These are phyloP conservation scores for Hemicordylus capensis DNA, from an alignment of 2,113 vertebrate species.

Conservation along the genomic window DNA sequence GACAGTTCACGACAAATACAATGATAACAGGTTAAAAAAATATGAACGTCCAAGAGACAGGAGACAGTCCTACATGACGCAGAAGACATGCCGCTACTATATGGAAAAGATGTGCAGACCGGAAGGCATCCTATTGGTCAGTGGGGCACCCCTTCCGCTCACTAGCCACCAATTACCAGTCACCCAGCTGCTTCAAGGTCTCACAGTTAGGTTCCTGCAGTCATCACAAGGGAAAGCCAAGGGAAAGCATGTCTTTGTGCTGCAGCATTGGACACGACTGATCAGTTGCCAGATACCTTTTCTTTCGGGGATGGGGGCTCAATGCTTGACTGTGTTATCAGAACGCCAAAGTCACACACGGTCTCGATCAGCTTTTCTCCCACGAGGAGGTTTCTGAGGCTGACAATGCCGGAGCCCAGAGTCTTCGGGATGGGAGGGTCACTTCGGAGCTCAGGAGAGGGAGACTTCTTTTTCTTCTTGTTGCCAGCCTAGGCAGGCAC, in stretches of 20 bases:
- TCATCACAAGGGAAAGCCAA: too few relatives aligned
- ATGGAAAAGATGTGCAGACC: too few relatives aligned
- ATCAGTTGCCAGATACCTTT: slow-evolving; percentile 29
- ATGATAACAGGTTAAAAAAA: too few relatives aligned
- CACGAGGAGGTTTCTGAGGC: slow-evolving; percentile 69
- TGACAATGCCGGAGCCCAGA: slow-evolving; percentile 66
- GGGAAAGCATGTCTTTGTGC: background rate
- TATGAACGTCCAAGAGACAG: too few relatives aligned
- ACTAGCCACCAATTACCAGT: background rate
- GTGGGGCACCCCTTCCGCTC: background rate
- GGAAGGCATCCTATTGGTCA: background rate
- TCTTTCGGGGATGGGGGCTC: slow-evolving; percentile 9
- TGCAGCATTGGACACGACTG: fast-evolving
- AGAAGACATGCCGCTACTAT: too few relatives aligned
- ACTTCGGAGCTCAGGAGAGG: slow-evolving; percentile 60
- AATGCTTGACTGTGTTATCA: background rate
- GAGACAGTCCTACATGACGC: too few relatives aligned
- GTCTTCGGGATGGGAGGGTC: slow-evolving; percentile 71
- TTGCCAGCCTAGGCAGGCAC: slow-evolving; percentile 42
- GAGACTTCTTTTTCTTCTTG: slow-evolving; percentile 65
- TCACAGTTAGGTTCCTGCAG: background rate
- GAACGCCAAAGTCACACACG: slow-evolving; percentile 74
- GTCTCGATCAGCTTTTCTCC: slow-evolving; percentile 54
- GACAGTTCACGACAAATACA: too few relatives aligned
- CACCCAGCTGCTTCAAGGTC: background rate